A percentile compares a stretch with the other conserved stretches of the same genome.
Evolutionary conservation across 2,113 vertebrate genomes (phyloP).

Genomic region (Cnemophilus loriae): DNA sequence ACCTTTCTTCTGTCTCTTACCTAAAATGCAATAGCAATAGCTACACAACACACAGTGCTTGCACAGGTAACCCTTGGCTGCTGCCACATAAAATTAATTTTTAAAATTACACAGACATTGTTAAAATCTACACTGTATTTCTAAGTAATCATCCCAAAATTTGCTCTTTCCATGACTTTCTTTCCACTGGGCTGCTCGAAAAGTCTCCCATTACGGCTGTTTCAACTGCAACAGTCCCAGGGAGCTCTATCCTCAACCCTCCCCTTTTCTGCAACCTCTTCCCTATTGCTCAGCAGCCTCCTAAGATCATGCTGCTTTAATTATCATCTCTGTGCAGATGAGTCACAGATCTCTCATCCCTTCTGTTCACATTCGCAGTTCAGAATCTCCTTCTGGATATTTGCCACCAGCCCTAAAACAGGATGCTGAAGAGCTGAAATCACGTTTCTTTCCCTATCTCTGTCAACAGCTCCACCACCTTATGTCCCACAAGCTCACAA

Average conservation of each 20-base stretch:
- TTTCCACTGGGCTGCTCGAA: background rate
- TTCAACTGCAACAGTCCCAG: background rate
- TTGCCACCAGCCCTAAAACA: slow-evolving; percentile 22
- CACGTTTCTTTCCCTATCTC: slow-evolving; percentile 6
- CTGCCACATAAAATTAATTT: background rate
- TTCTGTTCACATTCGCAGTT: slow-evolving; percentile 44
- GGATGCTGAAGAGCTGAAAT: slow-evolving; percentile 9
- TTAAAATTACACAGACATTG: background rate
- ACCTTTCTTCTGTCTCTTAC: background rate
- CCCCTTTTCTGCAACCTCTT: background rate
- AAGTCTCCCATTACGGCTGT: background rate
- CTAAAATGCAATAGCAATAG: background rate
- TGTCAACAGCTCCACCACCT: slow-evolving; percentile 38
- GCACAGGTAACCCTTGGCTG: background rate
- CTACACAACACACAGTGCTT: background rate
- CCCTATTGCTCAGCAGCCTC: slow-evolving; percentile 25
- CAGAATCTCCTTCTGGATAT: slow-evolving; percentile 55
- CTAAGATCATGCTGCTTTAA: slow-evolving; percentile 59
- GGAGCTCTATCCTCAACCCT: background rate
- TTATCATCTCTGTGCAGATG: slow-evolving; percentile 17
- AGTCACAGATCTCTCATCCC: slow-evolving; percentile 52
- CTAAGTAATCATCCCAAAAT: background rate
- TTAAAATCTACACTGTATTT: background rate
- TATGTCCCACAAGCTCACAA: slow-evolving; percentile 55
- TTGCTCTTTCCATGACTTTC: background rate